Conservation (phyloP, 2,797 vertebrate genomes). For the Pachyuromys duprasi region DNA sequence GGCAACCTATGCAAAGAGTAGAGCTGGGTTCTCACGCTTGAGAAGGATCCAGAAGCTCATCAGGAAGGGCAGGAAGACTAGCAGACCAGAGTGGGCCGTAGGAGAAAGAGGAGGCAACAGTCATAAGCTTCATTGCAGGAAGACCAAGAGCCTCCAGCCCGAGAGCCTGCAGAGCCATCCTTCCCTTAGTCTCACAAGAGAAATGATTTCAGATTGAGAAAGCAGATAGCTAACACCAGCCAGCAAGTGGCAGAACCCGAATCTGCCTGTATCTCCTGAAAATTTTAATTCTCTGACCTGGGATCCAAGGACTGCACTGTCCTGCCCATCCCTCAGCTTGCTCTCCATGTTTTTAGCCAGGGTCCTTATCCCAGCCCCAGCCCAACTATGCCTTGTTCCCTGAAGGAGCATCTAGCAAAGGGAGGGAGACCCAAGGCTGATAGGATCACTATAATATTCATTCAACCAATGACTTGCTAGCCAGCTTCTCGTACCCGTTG, state of each 20-base stretch:
- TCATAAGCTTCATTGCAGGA: rapidly evolving
- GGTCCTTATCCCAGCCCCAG: rapidly evolving
- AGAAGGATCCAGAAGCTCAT: not conserved
- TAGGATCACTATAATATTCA: no score
- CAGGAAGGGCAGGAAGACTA: not conserved
- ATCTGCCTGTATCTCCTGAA: not conserved
- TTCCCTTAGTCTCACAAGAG: not conserved
- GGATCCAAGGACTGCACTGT: not conserved
- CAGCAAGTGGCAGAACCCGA: not conserved
- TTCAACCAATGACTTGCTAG: not conserved
- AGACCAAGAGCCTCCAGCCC: not conserved
- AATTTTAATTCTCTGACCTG: not conserved
- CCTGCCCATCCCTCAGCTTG: not conserved
- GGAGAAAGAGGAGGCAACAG: not conserved
- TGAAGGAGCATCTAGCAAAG: not conserved
- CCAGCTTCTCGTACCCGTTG: not conserved
- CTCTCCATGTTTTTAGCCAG: not conserved
- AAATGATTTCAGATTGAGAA: not conserved
- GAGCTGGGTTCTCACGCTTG: not conserved
- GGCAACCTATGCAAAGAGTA: not conserved
- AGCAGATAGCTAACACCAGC: not conserved
- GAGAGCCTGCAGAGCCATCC: no score
- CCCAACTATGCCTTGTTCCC: not conserved
- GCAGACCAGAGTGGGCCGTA: rapidly evolving
- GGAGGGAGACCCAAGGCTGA: not conserved